Conservation (phyloP, 1,140 invertebrate genomes). For the Papilio aristodemus region DNA sequence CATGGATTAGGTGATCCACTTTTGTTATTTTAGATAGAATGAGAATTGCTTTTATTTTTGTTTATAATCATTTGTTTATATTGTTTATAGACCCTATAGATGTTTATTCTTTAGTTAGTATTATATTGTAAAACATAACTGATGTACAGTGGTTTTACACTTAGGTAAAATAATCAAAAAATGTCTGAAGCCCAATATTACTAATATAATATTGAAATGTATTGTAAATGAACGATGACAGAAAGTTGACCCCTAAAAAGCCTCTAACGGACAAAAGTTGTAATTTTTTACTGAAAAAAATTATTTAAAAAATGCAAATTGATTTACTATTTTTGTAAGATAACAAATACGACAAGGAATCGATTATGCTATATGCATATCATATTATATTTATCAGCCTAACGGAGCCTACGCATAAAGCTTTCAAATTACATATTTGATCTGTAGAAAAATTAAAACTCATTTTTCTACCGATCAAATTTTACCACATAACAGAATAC, state of each 20-base stretch:
- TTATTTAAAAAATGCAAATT: not conserved
- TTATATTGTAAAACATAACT: too few species aligned
- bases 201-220: constrained; percentile 32
- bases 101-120: too few species aligned
- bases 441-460: not conserved
- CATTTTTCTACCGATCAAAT: not conserved
- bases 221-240: constrained; percentile 13
- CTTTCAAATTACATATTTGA: not conserved
- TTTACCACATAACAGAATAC: not conserved
- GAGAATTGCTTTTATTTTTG: not conserved
- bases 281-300: not conserved
- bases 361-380: not conserved
- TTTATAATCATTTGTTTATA: too few species aligned
- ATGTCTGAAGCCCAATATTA: too few species aligned
- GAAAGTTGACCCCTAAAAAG: constrained; percentile 1
- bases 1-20: not conserved
- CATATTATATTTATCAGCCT: not conserved
- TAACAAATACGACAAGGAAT: not conserved
- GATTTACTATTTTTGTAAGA: constrained; percentile 7
- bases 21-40: not conserved
- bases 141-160: too few species aligned
- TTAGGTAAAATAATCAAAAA: constrained; percentile 15
- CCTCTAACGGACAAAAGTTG: constrained; percentile 1
- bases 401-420: constrained; percentile 10
- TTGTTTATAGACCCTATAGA: too few species aligned